Conservation (phyloP, 2,888 invertebrate species). For the Drosophila anomalata region DNA sequence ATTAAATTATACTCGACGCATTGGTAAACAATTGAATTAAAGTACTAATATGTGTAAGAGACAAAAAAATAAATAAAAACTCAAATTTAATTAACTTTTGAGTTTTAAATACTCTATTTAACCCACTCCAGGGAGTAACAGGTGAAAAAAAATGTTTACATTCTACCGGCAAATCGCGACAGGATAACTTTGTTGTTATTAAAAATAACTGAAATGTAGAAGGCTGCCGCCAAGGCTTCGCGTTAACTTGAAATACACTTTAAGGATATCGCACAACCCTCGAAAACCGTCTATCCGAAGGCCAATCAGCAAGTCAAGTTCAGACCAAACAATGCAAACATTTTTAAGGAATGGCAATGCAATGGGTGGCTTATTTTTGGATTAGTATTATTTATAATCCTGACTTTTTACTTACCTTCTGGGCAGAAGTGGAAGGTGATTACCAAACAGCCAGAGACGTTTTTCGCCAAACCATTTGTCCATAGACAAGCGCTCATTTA, state of each 20-base stretch:
- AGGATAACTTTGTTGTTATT: not conserved
- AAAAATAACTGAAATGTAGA: not conserved
- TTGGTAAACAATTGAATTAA: not conserved
- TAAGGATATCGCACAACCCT: constrained; percentile 41
- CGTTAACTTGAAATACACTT: constrained; percentile 55
- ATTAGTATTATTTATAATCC: not conserved
- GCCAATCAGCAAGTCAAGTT: constrained; percentile 60
- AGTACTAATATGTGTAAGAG: not conserved
- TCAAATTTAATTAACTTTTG: not conserved
- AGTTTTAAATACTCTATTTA: not conserved
- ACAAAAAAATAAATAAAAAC: not conserved
- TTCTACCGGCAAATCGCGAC: not conserved
- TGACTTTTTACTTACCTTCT: constrained; percentile 87
- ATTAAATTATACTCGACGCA: not conserved
- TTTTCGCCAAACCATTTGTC: constrained; percentile 97
- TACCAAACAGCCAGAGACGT: constrained; percentile 95
- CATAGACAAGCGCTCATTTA: constrained; percentile 85
- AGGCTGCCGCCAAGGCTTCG: constrained; percentile 24
- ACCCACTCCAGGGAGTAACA: not conserved
- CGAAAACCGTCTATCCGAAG: constrained; percentile 40
- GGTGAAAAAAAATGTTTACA: not conserved
- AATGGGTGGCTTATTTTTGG: not conserved
- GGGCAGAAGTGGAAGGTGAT: constrained; percentile 93
- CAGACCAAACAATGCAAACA: constrained; percentile 15
- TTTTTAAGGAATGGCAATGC: constrained; percentile 18